Conservation (phyloP, 2,797 vertebrate genomes). For the Coracias cyanogaster region DNA sequence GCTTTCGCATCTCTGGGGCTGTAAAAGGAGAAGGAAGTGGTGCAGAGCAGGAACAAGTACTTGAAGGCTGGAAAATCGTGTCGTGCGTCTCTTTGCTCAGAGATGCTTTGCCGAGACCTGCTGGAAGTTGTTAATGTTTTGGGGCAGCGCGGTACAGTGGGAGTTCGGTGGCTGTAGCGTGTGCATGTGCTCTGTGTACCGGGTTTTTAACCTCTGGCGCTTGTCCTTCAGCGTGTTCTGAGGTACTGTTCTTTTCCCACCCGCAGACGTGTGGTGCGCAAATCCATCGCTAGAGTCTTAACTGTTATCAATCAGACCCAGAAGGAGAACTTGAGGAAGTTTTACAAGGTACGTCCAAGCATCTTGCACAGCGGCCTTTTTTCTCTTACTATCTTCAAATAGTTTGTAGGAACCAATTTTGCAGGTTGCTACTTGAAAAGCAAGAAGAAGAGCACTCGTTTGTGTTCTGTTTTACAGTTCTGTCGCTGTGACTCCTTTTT, state of each 20-base stretch:
- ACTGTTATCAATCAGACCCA: slow-evolving; percentile 99
- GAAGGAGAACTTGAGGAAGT: slow-evolving; percentile 98
- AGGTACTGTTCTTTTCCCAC: accelerated
- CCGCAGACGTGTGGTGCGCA: slow-evolving; percentile 93
- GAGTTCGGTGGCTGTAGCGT: accelerated
- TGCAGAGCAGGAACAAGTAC: accelerated
- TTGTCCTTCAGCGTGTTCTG: accelerated
- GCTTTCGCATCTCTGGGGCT: accelerated
- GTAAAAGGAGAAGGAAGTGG: accelerated
- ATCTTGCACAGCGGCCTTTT: accelerated
- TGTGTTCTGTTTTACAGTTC: not conserved
- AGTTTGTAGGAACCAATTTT: accelerated
- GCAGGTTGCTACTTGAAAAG: not conserved
- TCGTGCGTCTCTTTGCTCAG: accelerated
- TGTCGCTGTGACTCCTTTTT: accelerated
- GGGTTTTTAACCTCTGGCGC: accelerated
- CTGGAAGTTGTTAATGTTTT: accelerated
- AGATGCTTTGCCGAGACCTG: accelerated
- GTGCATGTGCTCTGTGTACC: accelerated
- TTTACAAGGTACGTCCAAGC: slow-evolving; percentile 89
- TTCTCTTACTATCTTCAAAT: accelerated
- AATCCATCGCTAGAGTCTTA: slow-evolving; percentile 96
- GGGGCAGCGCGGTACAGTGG: accelerated
- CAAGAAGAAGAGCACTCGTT: accelerated
- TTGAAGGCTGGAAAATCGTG: accelerated